phyloP scores from a whole-genome alignment of 2,888 invertebrate genomes.

The Parochlus steinenii region DNA sequence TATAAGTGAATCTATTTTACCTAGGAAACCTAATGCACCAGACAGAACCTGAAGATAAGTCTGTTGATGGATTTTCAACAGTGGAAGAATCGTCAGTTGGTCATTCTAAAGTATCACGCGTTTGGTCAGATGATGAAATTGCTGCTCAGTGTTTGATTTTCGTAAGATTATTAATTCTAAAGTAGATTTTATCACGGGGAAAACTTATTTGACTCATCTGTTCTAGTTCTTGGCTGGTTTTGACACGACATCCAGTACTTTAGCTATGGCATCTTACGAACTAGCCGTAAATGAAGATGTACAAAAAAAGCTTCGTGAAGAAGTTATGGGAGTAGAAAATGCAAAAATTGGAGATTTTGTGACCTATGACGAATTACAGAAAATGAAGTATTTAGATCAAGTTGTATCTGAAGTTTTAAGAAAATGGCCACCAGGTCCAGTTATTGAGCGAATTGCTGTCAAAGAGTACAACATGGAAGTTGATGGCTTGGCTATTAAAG shows the following conservation, averaged over 20 bases:
- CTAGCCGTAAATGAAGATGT: conserved; percentile 27
- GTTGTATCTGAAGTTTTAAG: conserved; percentile 36
- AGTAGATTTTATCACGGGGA: too few species aligned
- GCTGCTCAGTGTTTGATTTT: too few species aligned
- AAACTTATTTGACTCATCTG: too few species aligned
- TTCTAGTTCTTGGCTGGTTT: conserved; percentile 36
- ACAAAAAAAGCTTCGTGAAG: conserved; percentile 27
- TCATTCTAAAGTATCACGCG: too few species aligned
- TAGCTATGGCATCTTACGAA: conserved; percentile 26
- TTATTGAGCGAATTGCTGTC: conserved; percentile 32
- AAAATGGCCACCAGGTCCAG: conserved; percentile 14
- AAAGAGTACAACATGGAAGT: conserved; percentile 31
- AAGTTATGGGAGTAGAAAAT: conserved; percentile 35
- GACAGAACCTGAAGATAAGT: conserved; percentile 8
- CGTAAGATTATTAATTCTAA: too few species aligned
- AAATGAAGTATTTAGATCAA: conserved; percentile 44
- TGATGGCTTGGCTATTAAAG: conserved; percentile 20
- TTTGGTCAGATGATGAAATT: too few species aligned
- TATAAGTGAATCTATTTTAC: too few species aligned
- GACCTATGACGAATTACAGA: conserved; percentile 34
- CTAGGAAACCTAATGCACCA: conserved; percentile 22
- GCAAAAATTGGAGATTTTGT: conserved; percentile 27
- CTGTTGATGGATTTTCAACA: conserved; percentile 19
- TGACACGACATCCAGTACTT: conserved; percentile 17
- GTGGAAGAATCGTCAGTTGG: conserved; percentile 21